These are phyloP conservation scores for Dyspetes luteomarginatus DNA, from an alignment of 2,888 invertebrate genomes.

Conservation along the genomic window DNA sequence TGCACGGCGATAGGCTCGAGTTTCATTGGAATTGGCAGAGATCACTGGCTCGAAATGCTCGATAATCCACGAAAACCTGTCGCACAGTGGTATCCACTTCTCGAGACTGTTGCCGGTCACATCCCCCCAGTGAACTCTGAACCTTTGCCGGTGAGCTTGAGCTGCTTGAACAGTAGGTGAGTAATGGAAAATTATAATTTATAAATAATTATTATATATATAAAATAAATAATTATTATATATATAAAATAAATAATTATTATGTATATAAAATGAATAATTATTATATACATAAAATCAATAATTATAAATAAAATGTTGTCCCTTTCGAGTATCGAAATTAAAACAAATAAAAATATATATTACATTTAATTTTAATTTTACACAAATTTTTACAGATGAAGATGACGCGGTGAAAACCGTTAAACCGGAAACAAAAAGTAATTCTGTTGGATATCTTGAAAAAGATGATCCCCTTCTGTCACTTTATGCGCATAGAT, in stretches of 20 bases:
- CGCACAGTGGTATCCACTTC: conserved; percentile 92
- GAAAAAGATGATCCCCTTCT: conserved; percentile 73
- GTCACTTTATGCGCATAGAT: conserved; percentile 76
- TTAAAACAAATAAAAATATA: neutral
- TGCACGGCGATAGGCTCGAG: conserved; percentile 92
- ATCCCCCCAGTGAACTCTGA: conserved; percentile 85
- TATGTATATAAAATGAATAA: too few relatives aligned
- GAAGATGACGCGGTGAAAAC: conserved; percentile 73
- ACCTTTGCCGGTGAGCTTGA: conserved; percentile 86
- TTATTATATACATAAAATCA: too few relatives aligned
- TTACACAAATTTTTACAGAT: conserved; percentile 73
- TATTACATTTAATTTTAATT: too few relatives aligned
- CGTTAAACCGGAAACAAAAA: conserved; percentile 67
- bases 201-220: neutral
- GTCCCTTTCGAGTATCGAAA: neutral
- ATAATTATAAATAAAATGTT: too few relatives aligned
- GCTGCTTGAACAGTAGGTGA: conserved; percentile 89
- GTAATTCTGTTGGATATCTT: conserved; percentile 69
- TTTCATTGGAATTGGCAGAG: conserved; percentile 90
- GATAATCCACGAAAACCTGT: conserved; percentile 93
- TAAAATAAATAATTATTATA: conserved; percentile 3
- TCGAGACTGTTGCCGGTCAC: conserved; percentile 88
- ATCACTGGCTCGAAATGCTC: conserved; percentile 94
- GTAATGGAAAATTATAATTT: conserved; percentile 49
- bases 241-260: neutral